Base-by-base conservation (phyloP, 2,888 invertebrate species). In the Drosophila robusta region DNA sequence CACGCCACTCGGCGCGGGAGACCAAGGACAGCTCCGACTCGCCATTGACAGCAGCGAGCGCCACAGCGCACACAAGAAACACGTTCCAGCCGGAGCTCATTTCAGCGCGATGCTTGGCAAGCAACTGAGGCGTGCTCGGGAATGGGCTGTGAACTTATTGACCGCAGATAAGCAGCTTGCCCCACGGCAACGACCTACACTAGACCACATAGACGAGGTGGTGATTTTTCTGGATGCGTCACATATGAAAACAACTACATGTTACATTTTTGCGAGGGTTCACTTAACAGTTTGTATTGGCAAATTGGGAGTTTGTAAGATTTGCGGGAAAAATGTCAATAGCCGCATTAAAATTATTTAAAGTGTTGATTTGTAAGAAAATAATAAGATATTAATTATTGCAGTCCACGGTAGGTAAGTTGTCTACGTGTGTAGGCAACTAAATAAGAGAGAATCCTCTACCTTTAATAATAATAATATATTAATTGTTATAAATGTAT, bases 1-100 rank as follows among this genome's bases (percentile, higher is more conserved):
- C 96, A 0, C 94, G 91, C 96, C 96, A 96, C 61, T 94, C 94
- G 0, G 91, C 81, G 38, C 95, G 92, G 1, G 93, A 89, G 0
- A 95, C 93, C 41, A 95, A 92, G 49, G 78, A 67, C 6, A 85
- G 62, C 5, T 88, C 79, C 14, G 44, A 29, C 1, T 60, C 63
- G 16, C 45, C 78, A 44, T 45, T 45, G 29, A 58, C 54, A 32
- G 45, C 65, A 11, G 45, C 7, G 36, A 74, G 16, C n/a, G 65
- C 44, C 14, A 50, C 6, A 12, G 41, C 22, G 26, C 51, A 57
- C 24, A 34, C 50, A 22, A 61, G 7, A 24, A 65, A 12, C 3
- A 46, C 42, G 7, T 49, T 45, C 50, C 50, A 62, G 12, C 16
- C 46, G 12, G 24, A 75, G 61, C 45, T 72, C 85, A 82, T 83